Percentiles rank a stretch among this genome's conserved stretches.
These are phyloP conservation scores for Tetranychus urticae DNA, from an alignment of 1,140 invertebrate species.

Conservation along the genomic window DNA sequence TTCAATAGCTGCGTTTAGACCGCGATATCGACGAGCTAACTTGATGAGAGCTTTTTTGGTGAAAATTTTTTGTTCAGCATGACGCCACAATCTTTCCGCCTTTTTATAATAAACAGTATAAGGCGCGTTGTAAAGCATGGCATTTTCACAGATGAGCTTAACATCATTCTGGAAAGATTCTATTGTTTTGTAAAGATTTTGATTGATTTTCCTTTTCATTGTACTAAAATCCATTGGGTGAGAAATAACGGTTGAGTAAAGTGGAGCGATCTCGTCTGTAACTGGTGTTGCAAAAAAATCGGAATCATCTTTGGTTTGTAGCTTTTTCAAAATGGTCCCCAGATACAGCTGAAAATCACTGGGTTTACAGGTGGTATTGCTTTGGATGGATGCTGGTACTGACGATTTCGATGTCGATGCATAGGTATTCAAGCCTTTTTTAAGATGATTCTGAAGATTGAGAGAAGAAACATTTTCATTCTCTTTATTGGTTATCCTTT, in stretches of 20 bases:
- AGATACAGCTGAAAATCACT: conserved; percentile 6
- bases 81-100: conserved; percentile 60
- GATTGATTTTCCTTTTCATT: conserved; percentile 76
- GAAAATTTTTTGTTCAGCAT: conserved; percentile 35
- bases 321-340: background rate
- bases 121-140: conserved; percentile 82
- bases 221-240: conserved; percentile 94
- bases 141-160: conserved; percentile 85
- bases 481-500: too few species aligned
- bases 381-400: background rate
- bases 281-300: conserved; percentile 95
- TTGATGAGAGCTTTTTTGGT: background rate
- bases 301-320: conserved; percentile 47
- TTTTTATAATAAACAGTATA: conserved; percentile 92
- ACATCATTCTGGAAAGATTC: conserved; percentile 21
- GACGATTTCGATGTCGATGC: background rate
- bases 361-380: background rate
- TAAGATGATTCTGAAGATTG: conserved; percentile 7
- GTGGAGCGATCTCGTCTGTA: conserved; percentile 84
- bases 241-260: conserved; percentile 72
- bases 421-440: conserved; percentile 4
- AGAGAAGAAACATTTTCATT: background rate
- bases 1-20: conserved; percentile 33
- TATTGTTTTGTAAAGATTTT: conserved; percentile 42
- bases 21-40: conserved; percentile 15